A percentile compares a stretch with the other conserved stretches of the same genome.
Conservation (phyloP, 2,113 vertebrate genomes). For the Abramis brama region DNA sequence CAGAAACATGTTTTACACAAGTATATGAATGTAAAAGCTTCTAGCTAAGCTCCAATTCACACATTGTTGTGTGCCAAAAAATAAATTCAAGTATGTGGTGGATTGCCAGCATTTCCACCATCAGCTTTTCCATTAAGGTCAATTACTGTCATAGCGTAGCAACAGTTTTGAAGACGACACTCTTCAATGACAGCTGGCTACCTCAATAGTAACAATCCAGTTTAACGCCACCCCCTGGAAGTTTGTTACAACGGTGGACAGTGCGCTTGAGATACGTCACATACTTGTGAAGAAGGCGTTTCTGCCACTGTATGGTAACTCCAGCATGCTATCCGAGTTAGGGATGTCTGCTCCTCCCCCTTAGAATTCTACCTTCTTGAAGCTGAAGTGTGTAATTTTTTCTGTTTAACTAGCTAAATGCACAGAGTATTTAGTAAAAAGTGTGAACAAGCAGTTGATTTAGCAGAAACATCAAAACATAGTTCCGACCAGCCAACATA, state of each 20-base stretch:
- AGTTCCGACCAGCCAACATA: neutral
- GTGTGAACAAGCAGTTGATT: neutral
- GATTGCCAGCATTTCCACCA: neutral
- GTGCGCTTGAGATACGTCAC: neutral
- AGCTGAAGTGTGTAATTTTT: slow-evolving; percentile 26
- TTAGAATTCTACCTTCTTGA: neutral
- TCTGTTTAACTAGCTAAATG: neutral
- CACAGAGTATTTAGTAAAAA: neutral
- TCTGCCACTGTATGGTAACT: neutral
- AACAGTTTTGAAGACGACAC: neutral
- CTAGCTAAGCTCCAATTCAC: neutral
- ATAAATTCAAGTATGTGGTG: neutral
- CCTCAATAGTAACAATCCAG: neutral
- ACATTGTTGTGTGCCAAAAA: neutral
- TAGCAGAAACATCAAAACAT: neutral
- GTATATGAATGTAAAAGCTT: neutral
- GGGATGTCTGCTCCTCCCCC: neutral
- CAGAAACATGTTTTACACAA: slow-evolving; percentile 21
- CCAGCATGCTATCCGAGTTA: neutral
- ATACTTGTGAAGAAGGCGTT: slow-evolving; percentile 8
- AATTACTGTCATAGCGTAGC: neutral
- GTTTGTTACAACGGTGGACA: neutral
- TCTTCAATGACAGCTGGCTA: neutral
- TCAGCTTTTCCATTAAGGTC: neutral
- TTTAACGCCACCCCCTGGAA: neutral